These are phyloP conservation scores for Anthoptus insignis DNA, from an alignment of 2,888 invertebrate genomes.

Conservation along the genomic window DNA sequence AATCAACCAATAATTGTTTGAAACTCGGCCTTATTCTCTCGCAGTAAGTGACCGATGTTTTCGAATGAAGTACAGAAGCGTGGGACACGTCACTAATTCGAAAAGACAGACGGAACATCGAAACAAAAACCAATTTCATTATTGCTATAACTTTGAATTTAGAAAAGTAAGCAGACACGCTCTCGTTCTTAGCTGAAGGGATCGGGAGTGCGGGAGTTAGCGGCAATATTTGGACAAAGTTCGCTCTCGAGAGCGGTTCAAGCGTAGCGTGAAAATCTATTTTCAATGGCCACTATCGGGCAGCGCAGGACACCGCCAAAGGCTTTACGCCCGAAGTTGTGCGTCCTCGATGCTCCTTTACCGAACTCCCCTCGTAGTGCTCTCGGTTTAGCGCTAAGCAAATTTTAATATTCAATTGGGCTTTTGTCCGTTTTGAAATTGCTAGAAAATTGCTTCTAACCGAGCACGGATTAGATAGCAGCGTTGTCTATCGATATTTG, in stretches of 20 bases:
- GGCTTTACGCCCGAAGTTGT: conserved; percentile 80
- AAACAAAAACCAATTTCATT: conserved; percentile 41
- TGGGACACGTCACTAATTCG: conserved; percentile 48
- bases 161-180: conserved; percentile 10
- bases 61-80: conserved; percentile 15
- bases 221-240: conserved; percentile 78
- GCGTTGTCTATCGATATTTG: conserved; percentile 16
- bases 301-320: conserved; percentile 76
- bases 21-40: conserved; percentile 25
- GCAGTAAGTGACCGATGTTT: conserved; percentile 17
- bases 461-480: conserved; percentile 33
- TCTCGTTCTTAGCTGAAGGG: background rate
- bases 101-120: conserved; percentile 49
- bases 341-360: conserved; percentile 72
- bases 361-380: conserved; percentile 71
- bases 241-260: conserved; percentile 69
- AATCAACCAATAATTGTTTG: conserved; percentile 13
- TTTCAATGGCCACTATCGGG: conserved; percentile 85
- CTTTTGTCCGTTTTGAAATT: conserved; percentile 62
- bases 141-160: conserved; percentile 30
- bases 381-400: conserved; percentile 79
- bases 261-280: conserved; percentile 85
- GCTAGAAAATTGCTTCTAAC: conserved; percentile 51
- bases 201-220: conserved; percentile 24
- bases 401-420: conserved; percentile 85